phyloP scores from a whole-genome alignment of 2,797 vertebrate genomes.

The Remorina albescens region DNA sequence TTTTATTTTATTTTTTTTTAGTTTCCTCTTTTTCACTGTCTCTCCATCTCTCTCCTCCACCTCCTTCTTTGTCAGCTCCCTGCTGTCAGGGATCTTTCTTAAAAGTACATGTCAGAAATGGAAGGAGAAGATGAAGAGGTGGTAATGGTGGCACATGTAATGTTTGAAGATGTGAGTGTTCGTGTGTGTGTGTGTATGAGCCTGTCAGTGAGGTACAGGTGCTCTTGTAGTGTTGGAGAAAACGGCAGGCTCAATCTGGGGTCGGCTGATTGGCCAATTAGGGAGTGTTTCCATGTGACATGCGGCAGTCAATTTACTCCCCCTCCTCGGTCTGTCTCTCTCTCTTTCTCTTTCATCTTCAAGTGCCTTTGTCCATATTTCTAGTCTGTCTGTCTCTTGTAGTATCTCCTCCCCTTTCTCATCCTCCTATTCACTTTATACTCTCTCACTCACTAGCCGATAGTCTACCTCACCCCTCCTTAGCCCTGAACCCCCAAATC shows the following conservation, averaged over 20 bases:
- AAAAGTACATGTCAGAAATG: slow-evolving; percentile 71
- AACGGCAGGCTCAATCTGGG: slow-evolving; percentile 75
- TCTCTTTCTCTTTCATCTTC: slow-evolving; percentile 64
- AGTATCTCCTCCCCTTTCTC: slow-evolving; percentile 61
- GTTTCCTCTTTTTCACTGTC: slow-evolving; percentile 13
- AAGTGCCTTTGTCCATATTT: slow-evolving; percentile 71
- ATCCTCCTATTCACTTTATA: slow-evolving; percentile 66
- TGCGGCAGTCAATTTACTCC: slow-evolving; percentile 77
- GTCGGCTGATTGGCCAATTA: slow-evolving; percentile 83
- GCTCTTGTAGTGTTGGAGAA: slow-evolving; percentile 67
- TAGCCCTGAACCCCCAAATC: too few species aligned
- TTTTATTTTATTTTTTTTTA: too few species aligned
- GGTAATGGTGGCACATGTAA: slow-evolving; percentile 74
- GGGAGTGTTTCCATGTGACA: slow-evolving; percentile 82
- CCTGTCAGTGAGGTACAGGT: slow-evolving; percentile 66
- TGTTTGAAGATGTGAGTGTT: slow-evolving; percentile 55
- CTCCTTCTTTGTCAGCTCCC: slow-evolving; percentile 47
- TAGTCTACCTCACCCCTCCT: slow-evolving; percentile 25
- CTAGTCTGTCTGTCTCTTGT: slow-evolving; percentile 67
- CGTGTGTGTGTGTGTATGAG: slow-evolving; percentile 25
- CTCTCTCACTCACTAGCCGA: slow-evolving; percentile 55
- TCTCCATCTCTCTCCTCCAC: slow-evolving; percentile 36
- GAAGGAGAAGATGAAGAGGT: slow-evolving; percentile 73
- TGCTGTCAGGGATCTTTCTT: slow-evolving; percentile 63
- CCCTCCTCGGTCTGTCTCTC: slow-evolving; percentile 58